Evolutionary conservation across 2,113 vertebrate species (phyloP), one percentile per base, ranked within the genome.

Genomic region (Daubentonia madagascariensis): DNA sequence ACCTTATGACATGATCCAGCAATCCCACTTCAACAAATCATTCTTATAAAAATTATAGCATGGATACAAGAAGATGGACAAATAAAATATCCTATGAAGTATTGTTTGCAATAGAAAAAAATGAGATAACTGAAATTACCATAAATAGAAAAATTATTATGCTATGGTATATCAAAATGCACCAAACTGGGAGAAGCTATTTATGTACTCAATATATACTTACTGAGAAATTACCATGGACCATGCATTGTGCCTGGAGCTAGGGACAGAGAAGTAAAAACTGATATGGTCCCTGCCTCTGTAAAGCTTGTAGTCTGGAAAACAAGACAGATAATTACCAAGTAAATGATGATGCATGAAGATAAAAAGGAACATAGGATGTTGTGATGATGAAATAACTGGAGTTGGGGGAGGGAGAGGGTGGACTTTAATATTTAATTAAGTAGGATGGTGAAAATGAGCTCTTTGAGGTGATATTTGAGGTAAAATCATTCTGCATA

Each of bases 151-250:
- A 18, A 80, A 59, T 48, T n/a, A 89, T n/a, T 83, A 79, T 30
- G 9, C 6, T 72, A 5, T 83, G 30, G 0, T 76, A 35, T 91
- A 89, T 61, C 10, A 90, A 91, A 73, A 65, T 72, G 43, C 7
- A 75, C 20, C 54, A 96, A 81, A 0, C 4, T 81, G 25, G 40
- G 35, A 88, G 35, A 91, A 84, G 68, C 79, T 89, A 63, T 76
- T 48, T 67, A 14, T 73, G 43, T 75, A 35, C 59, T 88, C 30
- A 91, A 11, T 59, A 85, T 94, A 50, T 25, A 57, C 7, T 45
- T 70, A 70, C 20, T 92, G 40, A 86, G 57, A 97, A 93, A 50
- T 72, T 88, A 45, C 28, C 32, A 40, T n/a, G 8, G 12, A 11
- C 9, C 20, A 91, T 54, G 20, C 32, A 63, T 80, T 91, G 48